A percentile compares a stretch with the other conserved stretches of the same genome.
These are phyloP conservation scores for Agrilus mali DNA, from an alignment of 2,888 invertebrate species.

Conservation along the genomic window DNA sequence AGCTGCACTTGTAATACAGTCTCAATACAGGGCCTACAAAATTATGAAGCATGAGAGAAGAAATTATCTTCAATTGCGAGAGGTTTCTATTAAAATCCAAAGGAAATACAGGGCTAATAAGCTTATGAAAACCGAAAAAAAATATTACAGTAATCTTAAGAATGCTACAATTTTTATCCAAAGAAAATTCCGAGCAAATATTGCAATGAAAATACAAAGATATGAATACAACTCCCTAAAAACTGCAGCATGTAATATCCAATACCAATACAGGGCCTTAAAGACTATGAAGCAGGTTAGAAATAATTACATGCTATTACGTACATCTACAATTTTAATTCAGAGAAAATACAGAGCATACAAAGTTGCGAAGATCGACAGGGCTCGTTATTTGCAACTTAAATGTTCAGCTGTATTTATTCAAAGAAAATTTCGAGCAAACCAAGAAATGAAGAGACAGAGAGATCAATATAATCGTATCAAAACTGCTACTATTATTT, in stretches of 20 bases:
- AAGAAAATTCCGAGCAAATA: slow-evolving; percentile 21
- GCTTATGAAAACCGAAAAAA: slow-evolving; percentile 31
- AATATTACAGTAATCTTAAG: slow-evolving; percentile 18
- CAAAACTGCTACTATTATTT: slow-evolving; percentile 13
- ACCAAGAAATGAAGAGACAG: slow-evolving; percentile 9
- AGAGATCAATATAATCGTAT: slow-evolving; percentile 22
- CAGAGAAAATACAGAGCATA: slow-evolving; percentile 29
- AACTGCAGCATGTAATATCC: slow-evolving; percentile 35
- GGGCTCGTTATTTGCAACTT: slow-evolving; percentile 13
- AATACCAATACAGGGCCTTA: slow-evolving; percentile 28
- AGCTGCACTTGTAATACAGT: slow-evolving; percentile 14
- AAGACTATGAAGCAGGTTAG: slow-evolving; percentile 16
- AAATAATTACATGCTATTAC: slow-evolving; percentile 23
- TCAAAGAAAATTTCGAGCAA: slow-evolving; percentile 20
- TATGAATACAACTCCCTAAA: slow-evolving; percentile 30
- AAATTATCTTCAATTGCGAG: slow-evolving; percentile 24
- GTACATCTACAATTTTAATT: slow-evolving; percentile 24
- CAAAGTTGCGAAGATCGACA: slow-evolving; percentile 16
- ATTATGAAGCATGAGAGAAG: slow-evolving; percentile 13
- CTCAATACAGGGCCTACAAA: slow-evolving; percentile 15
- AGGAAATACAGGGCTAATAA: slow-evolving; percentile 32
- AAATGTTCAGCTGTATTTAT: slow-evolving; percentile 20
- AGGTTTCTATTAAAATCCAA: slow-evolving; percentile 30
- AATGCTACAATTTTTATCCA: slow-evolving; percentile 22
- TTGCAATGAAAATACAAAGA: slow-evolving; percentile 30